phyloP scores from a whole-genome alignment of 2,113 vertebrate species.

The Microtus ochrogaster region DNA sequence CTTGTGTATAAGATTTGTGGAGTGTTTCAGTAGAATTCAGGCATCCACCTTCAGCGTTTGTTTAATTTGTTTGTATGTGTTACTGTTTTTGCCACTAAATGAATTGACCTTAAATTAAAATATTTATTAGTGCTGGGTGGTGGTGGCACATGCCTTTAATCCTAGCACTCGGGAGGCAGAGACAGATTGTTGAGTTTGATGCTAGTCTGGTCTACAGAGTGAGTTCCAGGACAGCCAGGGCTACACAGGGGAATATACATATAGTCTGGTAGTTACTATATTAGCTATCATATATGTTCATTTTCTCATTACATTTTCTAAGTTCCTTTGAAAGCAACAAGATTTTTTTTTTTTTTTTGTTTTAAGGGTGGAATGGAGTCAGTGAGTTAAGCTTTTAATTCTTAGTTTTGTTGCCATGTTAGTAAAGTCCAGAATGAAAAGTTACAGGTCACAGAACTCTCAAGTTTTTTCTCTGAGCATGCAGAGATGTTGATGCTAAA shows the following conservation, averaged over 20 bases:
- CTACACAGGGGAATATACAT: neutral
- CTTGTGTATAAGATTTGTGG: neutral
- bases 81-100: constrained; percentile 43
- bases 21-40: constrained; percentile 49
- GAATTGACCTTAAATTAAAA: constrained; percentile 37
- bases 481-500: neutral
- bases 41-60: neutral
- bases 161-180: neutral
- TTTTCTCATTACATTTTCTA: neutral
- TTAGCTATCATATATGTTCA: neutral
- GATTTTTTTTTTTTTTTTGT: neutral
- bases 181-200: neutral
- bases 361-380: constrained; percentile 35
- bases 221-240: neutral
- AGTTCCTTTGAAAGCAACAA: constrained; percentile 41
- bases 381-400: constrained; percentile 51
- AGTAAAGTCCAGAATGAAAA: constrained; percentile 31
- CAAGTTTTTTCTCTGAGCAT: neutral
- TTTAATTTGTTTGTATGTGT: neutral
- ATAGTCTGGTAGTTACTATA: constrained; percentile 45
- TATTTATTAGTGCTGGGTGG: neutral
- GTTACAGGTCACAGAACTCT: neutral
- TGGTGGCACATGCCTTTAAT: neutral
- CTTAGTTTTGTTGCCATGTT: constrained; percentile 23
- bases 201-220: neutral